These are phyloP conservation scores for Rhynchotus rufescens DNA, from an alignment of 2,797 vertebrate genomes.

Conservation along the genomic window DNA sequence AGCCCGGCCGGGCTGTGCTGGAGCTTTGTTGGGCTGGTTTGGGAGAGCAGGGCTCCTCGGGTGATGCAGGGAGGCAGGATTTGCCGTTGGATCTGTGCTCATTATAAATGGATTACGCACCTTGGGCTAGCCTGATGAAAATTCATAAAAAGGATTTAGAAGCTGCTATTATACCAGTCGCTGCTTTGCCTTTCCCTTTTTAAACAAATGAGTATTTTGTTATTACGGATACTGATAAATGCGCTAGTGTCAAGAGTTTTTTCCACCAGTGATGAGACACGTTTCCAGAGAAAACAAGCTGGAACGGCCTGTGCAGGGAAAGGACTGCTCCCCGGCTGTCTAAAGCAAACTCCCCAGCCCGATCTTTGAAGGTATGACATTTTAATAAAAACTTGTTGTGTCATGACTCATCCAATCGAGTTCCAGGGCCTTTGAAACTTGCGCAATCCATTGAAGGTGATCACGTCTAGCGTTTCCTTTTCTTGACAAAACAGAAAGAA, in stretches of 20 bases:
- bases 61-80: neutral
- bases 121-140: neutral
- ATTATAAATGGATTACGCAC: neutral
- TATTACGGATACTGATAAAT: neutral
- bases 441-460: accelerated
- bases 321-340: neutral
- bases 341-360: neutral
- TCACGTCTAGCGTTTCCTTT: neutral
- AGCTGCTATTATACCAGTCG: neutral
- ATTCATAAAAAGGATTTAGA: neutral
- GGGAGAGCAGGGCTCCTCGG: neutral
- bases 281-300: neutral
- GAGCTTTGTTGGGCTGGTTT: neutral
- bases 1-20: neutral
- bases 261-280: neutral
- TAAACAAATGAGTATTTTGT: neutral
- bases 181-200: neutral
- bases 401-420: neutral
- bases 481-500: neutral
- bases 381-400: neutral
- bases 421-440: neutral
- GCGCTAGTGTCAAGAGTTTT: neutral
- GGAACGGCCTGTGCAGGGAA: neutral
- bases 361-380: neutral
- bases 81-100: neutral